Base-by-base conservation (phyloP, 2,888 invertebrate genomes). In the Platycheirus albimanus region DNA sequence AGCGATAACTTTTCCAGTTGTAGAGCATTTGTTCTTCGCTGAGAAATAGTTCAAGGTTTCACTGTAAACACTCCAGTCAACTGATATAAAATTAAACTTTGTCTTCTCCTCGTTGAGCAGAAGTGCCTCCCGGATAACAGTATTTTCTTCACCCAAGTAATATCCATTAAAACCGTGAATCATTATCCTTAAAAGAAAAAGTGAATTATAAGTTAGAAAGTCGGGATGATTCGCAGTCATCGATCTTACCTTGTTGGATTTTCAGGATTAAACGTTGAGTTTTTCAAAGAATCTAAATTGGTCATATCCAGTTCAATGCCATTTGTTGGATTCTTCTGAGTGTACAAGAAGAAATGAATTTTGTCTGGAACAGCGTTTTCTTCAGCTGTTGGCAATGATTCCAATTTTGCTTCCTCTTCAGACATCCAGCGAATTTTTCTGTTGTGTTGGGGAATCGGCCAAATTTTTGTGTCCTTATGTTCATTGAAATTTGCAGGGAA, bases 81-180 rank as follows among this genome's bases (percentile, higher is more conserved):
- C 92, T 0, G 92, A 91, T 51, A 93, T 91, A 45, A 93, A 92
- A 85, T 93, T 93, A 72, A 92, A 88, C 66, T 92, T 92, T 51
- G 91, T 92, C 2, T 49, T 63, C 70, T 92, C 91, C 28, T 92
- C 92, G 3, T 92, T 90, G 61, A 91, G 91, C 5, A 93, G 88
- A 80, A 93, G 93, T 3, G 91, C 90, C 70, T 91, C 91, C 8
- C 86, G n/a, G n/a, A n/a, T n/a, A n/a, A n/a, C n/a, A n/a, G n/a
- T n/a, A n/a, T n/a, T 86, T 33, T 1, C 8, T 33, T 8, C 30
- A 33, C 5, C 5, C 30, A 8, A 8, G 8, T 33, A 3, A 1
- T 33, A 6, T 3, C 6, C 3, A 38, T 0, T 5, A 11, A 13
- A 43, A 92, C 90, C 63, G 89, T 89, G 28, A 15, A 79, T 56